Evolutionary conservation across 2,888 invertebrate species (phyloP).

Genomic region (Pycnomerus fuliginosus): DNA sequence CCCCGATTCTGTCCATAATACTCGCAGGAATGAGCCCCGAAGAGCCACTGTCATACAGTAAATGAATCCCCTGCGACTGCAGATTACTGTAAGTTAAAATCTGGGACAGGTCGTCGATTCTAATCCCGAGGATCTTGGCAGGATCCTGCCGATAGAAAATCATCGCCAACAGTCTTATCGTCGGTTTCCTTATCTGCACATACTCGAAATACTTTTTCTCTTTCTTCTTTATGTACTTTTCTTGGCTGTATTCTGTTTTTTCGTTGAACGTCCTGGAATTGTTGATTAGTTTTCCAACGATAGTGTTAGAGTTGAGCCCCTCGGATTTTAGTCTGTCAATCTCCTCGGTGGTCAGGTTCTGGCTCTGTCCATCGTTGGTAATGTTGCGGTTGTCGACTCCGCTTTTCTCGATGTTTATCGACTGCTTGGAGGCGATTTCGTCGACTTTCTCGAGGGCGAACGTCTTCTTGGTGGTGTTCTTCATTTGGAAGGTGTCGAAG

Average conservation of each 20-base stretch:
- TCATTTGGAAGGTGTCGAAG: conserved; percentile 75
- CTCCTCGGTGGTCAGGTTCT: conserved; percentile 79
- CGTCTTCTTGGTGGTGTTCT: conserved; percentile 58
- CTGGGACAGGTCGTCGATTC: conserved; percentile 88
- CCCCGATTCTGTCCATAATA: conserved; percentile 75
- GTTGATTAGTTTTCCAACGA: conserved; percentile 82
- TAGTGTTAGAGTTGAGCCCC: conserved; percentile 75
- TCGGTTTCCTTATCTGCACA: conserved; percentile 77
- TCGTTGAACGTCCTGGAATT: conserved; percentile 88
- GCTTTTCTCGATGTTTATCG: conserved; percentile 65
- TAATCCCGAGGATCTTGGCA: conserved; percentile 70
- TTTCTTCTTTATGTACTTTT: conserved; percentile 94
- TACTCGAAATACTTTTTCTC: conserved; percentile 90
- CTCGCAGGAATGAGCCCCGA: conserved; percentile 83
- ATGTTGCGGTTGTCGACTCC: conserved; percentile 85
- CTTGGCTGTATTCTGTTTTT: conserved; percentile 91
- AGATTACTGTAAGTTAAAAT: conserved; percentile 81
- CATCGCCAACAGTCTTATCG: conserved; percentile 77
- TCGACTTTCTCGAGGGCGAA: conserved; percentile 57
- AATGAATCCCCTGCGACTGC: conserved; percentile 65
- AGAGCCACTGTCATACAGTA: conserved; percentile 87
- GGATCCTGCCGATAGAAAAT: conserved; percentile 82
- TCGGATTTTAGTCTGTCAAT: conserved; percentile 77
- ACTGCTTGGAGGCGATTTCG: conserved; percentile 57
- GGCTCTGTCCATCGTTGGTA: conserved; percentile 75